phyloP scores from a whole-genome alignment of 2,113 vertebrate genomes.

The Taxidea taxus region DNA sequence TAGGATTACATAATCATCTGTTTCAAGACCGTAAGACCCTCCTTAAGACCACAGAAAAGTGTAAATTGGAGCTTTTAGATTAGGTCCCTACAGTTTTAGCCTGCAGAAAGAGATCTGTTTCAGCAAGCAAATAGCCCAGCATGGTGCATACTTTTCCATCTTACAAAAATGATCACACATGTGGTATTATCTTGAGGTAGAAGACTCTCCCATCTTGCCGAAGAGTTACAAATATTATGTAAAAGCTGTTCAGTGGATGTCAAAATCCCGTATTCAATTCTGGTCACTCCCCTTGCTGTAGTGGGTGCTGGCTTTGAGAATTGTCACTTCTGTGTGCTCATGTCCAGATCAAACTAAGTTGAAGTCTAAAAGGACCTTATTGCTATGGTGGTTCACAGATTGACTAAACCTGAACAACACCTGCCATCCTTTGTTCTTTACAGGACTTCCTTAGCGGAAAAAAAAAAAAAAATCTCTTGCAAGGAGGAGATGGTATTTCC shows the following conservation, averaged over 20 bases:
- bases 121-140: too few species aligned
- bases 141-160: neutral
- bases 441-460: neutral
- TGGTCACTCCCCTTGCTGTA: neutral
- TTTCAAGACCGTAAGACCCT: constrained; percentile 23
- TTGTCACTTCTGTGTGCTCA: neutral
- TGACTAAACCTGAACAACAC: neutral
- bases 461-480: neutral
- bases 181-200: neutral
- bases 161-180: neutral
- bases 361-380: neutral
- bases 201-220: neutral
- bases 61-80: neutral
- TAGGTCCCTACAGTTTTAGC: neutral
- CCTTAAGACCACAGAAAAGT: neutral
- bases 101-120: neutral
- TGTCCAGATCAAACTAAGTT: neutral
- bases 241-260: neutral
- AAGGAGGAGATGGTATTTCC: neutral
- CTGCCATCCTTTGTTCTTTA: neutral
- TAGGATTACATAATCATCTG: neutral
- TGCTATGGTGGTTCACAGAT: constrained; percentile 18
- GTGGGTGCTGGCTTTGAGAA: neutral
- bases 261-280: neutral
- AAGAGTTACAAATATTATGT: neutral